A percentile compares a stretch with the other conserved stretches of the same genome.
phyloP scores from a whole-genome alignment of 1,140 invertebrate genomes.

The Magallana ariakensis region DNA sequence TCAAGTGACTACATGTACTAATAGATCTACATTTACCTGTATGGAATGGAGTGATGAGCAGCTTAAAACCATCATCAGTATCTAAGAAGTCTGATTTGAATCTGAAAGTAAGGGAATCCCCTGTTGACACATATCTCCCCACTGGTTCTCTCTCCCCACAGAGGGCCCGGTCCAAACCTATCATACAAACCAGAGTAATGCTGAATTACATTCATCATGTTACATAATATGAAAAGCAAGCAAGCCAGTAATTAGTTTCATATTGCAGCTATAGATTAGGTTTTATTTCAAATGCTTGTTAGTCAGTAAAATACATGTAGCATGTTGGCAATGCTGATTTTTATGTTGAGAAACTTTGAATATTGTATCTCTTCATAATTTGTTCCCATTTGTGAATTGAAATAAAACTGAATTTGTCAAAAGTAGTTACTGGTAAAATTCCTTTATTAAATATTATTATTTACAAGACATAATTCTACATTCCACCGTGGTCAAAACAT shows the following conservation, averaged over 20 bases:
- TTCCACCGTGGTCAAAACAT: too few species aligned
- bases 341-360: too few species aligned
- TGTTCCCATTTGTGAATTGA: too few species aligned
- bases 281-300: too few species aligned
- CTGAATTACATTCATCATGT: not conserved
- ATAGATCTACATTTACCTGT: conserved; percentile 17
- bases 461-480: too few species aligned
- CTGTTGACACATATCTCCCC: conserved; percentile 8
- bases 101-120: conserved; percentile 35
- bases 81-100: conserved; percentile 31
- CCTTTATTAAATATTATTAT: too few species aligned
- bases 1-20: too few species aligned
- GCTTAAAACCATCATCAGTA: conserved; percentile 48
- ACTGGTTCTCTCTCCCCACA: conserved; percentile 46
- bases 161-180: not conserved
- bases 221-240: not conserved
- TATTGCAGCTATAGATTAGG: not conserved
- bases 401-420: too few species aligned
- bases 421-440: too few species aligned
- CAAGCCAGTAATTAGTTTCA: not conserved
- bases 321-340: too few species aligned
- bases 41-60: conserved; percentile 49
- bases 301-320: too few species aligned
- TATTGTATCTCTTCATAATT: too few species aligned
- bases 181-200: not conserved